Evolutionary conservation across 64 coral and sea anemone genomes (phyloP).

Genomic region (Cladopsammia gracilis): DNA sequence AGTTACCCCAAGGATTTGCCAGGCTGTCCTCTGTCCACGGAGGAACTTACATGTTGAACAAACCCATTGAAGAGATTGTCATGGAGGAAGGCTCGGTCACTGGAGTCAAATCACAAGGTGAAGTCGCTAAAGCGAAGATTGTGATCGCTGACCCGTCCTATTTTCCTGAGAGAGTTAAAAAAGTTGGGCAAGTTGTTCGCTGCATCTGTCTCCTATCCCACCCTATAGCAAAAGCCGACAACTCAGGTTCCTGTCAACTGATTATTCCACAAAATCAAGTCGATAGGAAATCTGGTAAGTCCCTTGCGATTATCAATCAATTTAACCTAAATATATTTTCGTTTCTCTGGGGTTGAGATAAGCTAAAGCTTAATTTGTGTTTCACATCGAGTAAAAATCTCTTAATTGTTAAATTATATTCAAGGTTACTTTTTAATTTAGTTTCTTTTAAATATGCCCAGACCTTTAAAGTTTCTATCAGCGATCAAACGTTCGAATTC

Average conservation of each 20-base stretch:
- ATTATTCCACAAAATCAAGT: slow-evolving; percentile 96
- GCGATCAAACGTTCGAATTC: too few relatives aligned
- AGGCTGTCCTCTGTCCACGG: slow-evolving; percentile 84
- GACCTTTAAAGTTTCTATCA: too few relatives aligned
- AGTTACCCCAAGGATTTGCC: slow-evolving; percentile 88
- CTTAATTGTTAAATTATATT: too few relatives aligned
- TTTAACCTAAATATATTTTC: too few relatives aligned
- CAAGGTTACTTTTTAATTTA: too few relatives aligned
- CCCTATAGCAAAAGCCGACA: slow-evolving; percentile 64
- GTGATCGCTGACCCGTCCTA: slow-evolving; percentile 93
- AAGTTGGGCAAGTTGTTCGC: slow-evolving; percentile 79
- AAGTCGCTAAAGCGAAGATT: slow-evolving; percentile 74
- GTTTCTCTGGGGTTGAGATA: too few relatives aligned
- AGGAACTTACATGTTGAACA: slow-evolving; percentile 88
- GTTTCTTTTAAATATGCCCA: too few relatives aligned
- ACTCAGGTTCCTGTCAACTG: slow-evolving; percentile 71
- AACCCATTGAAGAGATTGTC: slow-evolving; percentile 63
- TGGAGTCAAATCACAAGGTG: slow-evolving; percentile 74
- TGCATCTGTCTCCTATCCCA: slow-evolving; percentile 90
- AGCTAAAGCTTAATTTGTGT: too few relatives aligned
- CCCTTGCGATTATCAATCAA: neutral
- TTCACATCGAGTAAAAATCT: too few relatives aligned
- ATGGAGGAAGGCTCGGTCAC: slow-evolving; percentile 70
- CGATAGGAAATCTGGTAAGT: slow-evolving; percentile 90
- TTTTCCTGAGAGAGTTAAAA: slow-evolving; percentile 75